Conservation (phyloP, 2,113 vertebrate species). For the Odocoileus hemionus region DNA sequence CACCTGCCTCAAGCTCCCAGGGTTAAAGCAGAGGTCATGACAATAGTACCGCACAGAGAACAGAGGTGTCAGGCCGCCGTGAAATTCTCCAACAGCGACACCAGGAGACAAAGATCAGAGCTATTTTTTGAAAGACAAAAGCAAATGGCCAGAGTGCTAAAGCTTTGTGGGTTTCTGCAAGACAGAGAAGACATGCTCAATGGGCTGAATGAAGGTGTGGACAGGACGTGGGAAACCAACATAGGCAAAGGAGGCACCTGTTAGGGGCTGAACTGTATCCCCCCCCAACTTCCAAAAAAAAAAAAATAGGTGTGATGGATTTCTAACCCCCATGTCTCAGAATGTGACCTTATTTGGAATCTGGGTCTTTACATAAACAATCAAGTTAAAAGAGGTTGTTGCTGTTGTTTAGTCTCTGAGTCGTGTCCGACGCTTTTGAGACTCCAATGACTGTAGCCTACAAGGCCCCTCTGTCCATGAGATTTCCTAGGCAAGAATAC, state of each 20-base stretch:
- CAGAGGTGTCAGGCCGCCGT: accelerated
- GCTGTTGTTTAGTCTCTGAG: neutral
- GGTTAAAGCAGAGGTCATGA: neutral
- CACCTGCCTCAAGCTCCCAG: neutral
- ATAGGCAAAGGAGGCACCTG: neutral
- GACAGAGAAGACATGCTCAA: neutral
- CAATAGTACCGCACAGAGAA: neutral
- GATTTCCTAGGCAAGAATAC: neutral
- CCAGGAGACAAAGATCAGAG: neutral
- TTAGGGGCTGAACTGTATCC: neutral
- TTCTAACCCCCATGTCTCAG: neutral
- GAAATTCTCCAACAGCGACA: neutral
- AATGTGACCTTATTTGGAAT: neutral
- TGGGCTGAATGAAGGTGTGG: neutral
- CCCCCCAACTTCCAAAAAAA: no score
- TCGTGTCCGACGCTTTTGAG: neutral
- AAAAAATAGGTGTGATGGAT: neutral
- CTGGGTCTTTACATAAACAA: neutral
- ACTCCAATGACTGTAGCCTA: neutral
- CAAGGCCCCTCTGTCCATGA: neutral
- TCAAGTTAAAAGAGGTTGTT: neutral
- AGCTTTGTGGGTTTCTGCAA: neutral
- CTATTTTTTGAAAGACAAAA: neutral
- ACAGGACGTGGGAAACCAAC: neutral
- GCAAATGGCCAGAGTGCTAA: neutral